A percentile compares a stretch with the other conserved stretches of the same genome.
Evolutionary conservation across 1,140 invertebrate species (phyloP).

Genomic region (Drosophila baimaii): DNA sequence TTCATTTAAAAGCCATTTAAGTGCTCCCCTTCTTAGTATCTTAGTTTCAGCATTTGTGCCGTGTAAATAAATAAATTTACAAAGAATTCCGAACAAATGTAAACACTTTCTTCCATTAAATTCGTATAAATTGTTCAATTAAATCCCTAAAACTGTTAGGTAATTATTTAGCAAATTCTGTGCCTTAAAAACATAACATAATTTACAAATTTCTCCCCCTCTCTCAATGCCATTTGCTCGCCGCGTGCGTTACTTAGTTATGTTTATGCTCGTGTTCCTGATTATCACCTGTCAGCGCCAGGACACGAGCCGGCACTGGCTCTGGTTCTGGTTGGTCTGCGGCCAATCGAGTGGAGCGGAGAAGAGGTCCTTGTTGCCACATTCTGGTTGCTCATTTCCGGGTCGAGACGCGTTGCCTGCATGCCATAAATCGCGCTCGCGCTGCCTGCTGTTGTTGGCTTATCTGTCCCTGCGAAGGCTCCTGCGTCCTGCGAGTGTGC

Average conservation of each 20-base stretch:
- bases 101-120: no score
- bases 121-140: no score
- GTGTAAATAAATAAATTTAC: no score
- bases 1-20: no score
- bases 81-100: no score
- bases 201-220: slow-evolving; percentile 10
- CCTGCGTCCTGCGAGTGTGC: slow-evolving; percentile 11
- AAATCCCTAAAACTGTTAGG: not conserved
- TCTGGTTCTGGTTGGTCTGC: slow-evolving; percentile 24
- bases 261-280: slow-evolving; percentile 36
- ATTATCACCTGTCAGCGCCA: slow-evolving; percentile 75
- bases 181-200: slow-evolving; percentile 22
- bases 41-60: no score
- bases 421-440: slow-evolving; percentile 68
- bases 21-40: no score
- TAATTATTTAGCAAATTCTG: not conserved
- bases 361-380: slow-evolving; percentile 22
- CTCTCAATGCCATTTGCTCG: slow-evolving; percentile 13
- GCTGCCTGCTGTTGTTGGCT: slow-evolving; percentile 63
- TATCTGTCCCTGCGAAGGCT: slow-evolving; percentile 40
- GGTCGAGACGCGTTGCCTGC: slow-evolving; percentile 58
- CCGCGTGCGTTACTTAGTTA: slow-evolving; percentile 29
- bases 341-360: slow-evolving; percentile 30
- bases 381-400: slow-evolving; percentile 72
- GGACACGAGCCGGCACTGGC: slow-evolving; percentile 13